Evolutionary conservation across 2,113 vertebrate species (phyloP), one percentile per base, ranked within the genome.

Genomic region (Notarius lentiginosus): DNA sequence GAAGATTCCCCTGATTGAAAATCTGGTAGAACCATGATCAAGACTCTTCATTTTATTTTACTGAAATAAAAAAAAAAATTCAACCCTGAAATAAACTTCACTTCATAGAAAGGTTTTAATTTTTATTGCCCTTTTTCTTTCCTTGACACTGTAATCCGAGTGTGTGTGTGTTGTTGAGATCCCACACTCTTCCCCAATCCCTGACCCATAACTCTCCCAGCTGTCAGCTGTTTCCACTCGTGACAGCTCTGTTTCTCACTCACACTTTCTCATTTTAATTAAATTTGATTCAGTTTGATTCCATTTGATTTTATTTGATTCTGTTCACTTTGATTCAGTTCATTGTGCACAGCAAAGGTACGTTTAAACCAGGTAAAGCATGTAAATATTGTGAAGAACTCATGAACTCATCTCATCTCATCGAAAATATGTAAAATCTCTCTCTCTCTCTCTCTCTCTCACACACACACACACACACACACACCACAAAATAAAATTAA

Each of bases 141-240:
- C 61, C 20, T 24, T 63, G 4, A 24, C 24, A 22, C 24, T 61
- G 55, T 58, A 58, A 15, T 18, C 17, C 14, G 18, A 58, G 70
- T 70, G 73, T 72, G 75, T 87, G 79, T 85, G 87, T 82, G 73
- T 84, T 68, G 82, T 94, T 93, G 91, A 93, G 92, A 94, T 94
- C 94, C 93, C 92, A 76, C 93, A 88, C 91, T 90, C 90, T 93
- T 92, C 94, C 94, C 94, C 92, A 88, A 93, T 93, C 93, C 94
- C 84, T 94, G 93, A 95, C 93, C 93, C 86, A 7, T 30, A 30
- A 90, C 92, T 90, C 91, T 93, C 92, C 92, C 94, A 95, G 94
- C 95, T 95, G 94, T 95, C 94, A 95, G 94, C 94, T 95, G 94
- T 94, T 92, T 92, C 88, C 89, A 87, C 91, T 90, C 88, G 87